Evolutionary conservation across 2,113 vertebrate species (phyloP).

Genomic region (Amphiprion percula): DNA sequence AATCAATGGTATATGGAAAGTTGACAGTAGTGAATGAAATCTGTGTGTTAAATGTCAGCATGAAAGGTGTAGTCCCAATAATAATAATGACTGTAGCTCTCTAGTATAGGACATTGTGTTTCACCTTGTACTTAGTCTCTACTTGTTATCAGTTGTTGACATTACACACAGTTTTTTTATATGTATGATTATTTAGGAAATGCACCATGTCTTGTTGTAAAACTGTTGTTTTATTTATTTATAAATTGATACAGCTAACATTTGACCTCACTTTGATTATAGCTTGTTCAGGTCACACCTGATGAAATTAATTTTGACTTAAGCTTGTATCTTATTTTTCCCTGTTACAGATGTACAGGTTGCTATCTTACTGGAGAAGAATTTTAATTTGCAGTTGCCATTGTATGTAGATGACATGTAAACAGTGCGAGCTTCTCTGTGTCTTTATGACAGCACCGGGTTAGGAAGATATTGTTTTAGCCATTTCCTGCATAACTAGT

Average conservation of each 20-base stretch:
- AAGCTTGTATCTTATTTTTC: neutral
- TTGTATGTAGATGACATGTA: slow-evolving; percentile 49
- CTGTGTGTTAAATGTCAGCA: neutral
- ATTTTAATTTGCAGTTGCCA: slow-evolving; percentile 11
- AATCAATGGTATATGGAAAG: neutral
- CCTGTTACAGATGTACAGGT: neutral
- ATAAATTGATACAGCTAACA: neutral
- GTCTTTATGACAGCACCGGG: slow-evolving; percentile 38
- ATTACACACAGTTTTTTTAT: too few species aligned
- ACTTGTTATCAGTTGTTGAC: too few species aligned
- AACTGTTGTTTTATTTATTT: neutral
- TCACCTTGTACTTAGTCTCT: too few species aligned
- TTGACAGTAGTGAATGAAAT: neutral
- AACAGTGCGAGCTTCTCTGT: slow-evolving; percentile 47
- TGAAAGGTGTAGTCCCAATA: slow-evolving; percentile 9
- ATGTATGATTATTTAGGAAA: neutral
- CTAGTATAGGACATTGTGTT: neutral
- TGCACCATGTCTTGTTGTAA: too few species aligned
- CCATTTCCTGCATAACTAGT: slow-evolving; percentile 79
- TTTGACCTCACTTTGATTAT: neutral
- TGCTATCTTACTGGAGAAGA: neutral
- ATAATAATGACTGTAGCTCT: neutral
- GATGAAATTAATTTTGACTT: neutral
- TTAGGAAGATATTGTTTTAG: slow-evolving; percentile 71
- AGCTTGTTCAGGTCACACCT: neutral